These are phyloP conservation scores for Acrocephalus arundinaceus DNA, from an alignment of 2,113 vertebrate species.

Conservation along the genomic window DNA sequence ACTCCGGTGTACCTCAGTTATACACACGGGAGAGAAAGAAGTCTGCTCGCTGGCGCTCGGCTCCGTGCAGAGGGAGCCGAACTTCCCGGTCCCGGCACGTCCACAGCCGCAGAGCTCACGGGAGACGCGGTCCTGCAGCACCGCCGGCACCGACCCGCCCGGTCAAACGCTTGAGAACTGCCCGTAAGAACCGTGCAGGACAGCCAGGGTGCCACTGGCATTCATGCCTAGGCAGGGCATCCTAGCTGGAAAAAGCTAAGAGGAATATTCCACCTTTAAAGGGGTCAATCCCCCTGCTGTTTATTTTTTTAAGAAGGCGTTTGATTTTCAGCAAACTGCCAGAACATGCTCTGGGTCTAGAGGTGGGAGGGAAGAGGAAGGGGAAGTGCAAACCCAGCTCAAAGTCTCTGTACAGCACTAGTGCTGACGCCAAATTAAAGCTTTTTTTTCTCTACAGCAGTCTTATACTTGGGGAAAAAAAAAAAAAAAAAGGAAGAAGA, in stretches of 20 bases:
- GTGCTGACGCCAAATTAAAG: background rate
- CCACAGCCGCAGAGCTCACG: background rate
- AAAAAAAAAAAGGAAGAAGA: rapidly evolving
- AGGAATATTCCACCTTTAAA: slow-evolving; percentile 4
- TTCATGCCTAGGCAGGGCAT: background rate
- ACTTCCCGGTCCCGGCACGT: rapidly evolving
- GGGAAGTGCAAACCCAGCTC: background rate
- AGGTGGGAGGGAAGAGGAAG: slow-evolving; percentile 28
- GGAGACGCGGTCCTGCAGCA: background rate
- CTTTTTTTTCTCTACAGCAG: background rate
- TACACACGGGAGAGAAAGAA: rapidly evolving
- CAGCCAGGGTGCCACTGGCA: background rate
- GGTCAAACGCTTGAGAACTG: rapidly evolving
- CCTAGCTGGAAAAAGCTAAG: background rate
- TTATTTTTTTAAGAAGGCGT: background rate
- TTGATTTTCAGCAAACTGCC: slow-evolving; percentile 1
- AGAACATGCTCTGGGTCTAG: background rate
- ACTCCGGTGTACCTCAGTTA: background rate
- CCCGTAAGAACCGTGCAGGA: background rate
- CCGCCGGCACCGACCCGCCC: background rate
- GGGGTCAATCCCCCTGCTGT: background rate
- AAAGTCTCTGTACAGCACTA: background rate
- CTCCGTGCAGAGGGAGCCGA: background rate
- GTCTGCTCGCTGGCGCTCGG: background rate
- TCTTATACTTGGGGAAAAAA: background rate